Conservation (phyloP, 1,140 invertebrate genomes). For the Drosophila arawakana region DNA sequence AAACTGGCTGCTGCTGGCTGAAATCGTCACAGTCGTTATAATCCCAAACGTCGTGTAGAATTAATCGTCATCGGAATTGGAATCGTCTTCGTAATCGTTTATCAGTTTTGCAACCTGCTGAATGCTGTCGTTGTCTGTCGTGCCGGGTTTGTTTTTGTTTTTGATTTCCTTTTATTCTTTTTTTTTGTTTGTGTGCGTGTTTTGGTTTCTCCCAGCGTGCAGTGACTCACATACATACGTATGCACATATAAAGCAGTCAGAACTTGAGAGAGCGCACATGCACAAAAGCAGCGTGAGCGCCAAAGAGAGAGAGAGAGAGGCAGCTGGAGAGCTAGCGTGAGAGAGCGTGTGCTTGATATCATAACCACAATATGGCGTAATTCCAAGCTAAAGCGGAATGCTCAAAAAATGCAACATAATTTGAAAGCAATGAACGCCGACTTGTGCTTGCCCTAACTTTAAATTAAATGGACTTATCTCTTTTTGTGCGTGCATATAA, state of each 20-base stretch:
- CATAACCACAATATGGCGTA: conserved; percentile 26
- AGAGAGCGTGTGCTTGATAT: not conserved
- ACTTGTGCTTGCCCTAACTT: conserved; percentile 22
- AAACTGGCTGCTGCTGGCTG: not conserved
- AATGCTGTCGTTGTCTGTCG: conserved; percentile 26
- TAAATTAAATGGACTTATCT: not conserved
- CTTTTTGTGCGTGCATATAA: not conserved
- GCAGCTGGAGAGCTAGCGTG: not conserved
- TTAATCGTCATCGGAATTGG: too few relatives aligned
- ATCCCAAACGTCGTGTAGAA: not conserved
- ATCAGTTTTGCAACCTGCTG: conserved; percentile 40
- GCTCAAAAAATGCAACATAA: conserved; percentile 16
- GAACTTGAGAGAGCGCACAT: conserved; percentile 26
- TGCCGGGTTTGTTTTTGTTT: conserved; percentile 44
- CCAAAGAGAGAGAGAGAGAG: not conserved
- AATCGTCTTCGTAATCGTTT: conserved; percentile 10
- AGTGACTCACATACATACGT: conserved; percentile 29
- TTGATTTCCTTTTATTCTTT: not conserved
- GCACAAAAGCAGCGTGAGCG: not conserved
- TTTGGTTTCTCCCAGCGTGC: conserved; percentile 30
- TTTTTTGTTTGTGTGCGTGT: conserved; percentile 10
- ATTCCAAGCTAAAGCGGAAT: conserved; percentile 11
- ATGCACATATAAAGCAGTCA: not conserved
- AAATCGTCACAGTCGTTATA: conserved; percentile 10
- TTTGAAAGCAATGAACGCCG: not conserved